Evolutionary conservation across 2,797 vertebrate genomes (phyloP).

Genomic region (Hirundo rustica): DNA sequence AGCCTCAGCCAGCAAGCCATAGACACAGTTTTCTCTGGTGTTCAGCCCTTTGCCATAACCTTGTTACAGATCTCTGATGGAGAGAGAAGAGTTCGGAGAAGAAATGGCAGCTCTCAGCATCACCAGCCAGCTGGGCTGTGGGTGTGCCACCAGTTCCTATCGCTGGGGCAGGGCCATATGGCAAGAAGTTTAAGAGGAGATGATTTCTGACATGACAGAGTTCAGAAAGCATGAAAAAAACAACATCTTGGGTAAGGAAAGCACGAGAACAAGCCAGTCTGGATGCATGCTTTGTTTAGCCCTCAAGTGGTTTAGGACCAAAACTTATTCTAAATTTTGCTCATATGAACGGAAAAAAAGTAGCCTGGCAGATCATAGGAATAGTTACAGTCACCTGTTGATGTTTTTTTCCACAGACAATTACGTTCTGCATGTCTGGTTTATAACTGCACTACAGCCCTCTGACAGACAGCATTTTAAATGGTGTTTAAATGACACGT

Average conservation of each 20-base stretch:
- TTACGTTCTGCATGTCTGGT: background rate
- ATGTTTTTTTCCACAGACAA: background rate
- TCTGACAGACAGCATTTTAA: background rate
- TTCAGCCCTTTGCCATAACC: background rate
- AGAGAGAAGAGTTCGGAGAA: background rate
- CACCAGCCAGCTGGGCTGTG: background rate
- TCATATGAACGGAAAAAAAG: background rate
- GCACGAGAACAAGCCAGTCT: background rate
- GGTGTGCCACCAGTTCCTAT: background rate
- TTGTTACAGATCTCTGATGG: background rate
- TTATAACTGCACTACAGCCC: background rate
- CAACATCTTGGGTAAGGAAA: background rate
- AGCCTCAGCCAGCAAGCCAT: background rate
- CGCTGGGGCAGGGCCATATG: fast-evolving
- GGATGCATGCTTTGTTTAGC: background rate
- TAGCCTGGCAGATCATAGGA: background rate
- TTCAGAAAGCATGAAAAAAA: background rate
- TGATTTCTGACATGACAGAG: background rate
- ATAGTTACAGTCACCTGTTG: background rate
- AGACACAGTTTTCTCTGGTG: fast-evolving
- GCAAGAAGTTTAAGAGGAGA: background rate
- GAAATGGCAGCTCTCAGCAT: background rate
- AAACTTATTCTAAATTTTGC: background rate
- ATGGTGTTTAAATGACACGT: background rate
- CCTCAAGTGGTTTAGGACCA: background rate